Evolutionary conservation across 1,140 invertebrate species (phyloP), one percentile per base, ranked within the genome.

Genomic region (Drosophila suzukii): DNA sequence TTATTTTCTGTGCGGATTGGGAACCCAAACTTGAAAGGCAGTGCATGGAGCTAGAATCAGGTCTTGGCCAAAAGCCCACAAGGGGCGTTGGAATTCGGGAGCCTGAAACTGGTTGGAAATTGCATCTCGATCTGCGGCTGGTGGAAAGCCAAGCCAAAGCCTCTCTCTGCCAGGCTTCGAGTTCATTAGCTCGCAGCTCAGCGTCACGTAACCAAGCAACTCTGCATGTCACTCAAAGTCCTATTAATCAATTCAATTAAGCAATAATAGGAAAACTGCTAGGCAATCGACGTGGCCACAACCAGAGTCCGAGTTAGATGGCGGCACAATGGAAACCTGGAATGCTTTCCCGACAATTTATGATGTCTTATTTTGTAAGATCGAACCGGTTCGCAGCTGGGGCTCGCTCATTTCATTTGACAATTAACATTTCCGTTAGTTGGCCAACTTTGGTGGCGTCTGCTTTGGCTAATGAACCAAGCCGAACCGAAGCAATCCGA

Each of bases 351-450:
- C 76, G 72, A 73, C 82, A 89, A 88, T 88, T 86, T 86, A 86
- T 86, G 83, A 86, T 88, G 76, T 68, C 84, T 86, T 88, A 86
- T 86, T 86, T 88, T 88, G 84, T 88, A 88, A 88, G 83, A 36
- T 6, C 27, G 58, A 77, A 88, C 84, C 84, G 84, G 82, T 88
- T 82, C 30, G 30, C 32, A 63, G 38, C 12, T 43, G 27, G 17
- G 24, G 46, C 59, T 81, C 63, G 66, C 68, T 82, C 78, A 66
- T 77, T 82, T 74, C 62, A 78, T 89, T 88, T 88, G 83, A 89
- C 84, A 88, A 88, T 88, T 88, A 88, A 88, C 84, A 89, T 88
- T 88, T 88, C 84, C 84, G 84, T 88, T 88, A 88, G 76, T 88
- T 88, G 84, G 84, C 84, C 84, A 88, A 88, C 84, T 88, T 88